Conservation (phyloP, 2,113 vertebrate species). For the Baryphthengus martii region DNA sequence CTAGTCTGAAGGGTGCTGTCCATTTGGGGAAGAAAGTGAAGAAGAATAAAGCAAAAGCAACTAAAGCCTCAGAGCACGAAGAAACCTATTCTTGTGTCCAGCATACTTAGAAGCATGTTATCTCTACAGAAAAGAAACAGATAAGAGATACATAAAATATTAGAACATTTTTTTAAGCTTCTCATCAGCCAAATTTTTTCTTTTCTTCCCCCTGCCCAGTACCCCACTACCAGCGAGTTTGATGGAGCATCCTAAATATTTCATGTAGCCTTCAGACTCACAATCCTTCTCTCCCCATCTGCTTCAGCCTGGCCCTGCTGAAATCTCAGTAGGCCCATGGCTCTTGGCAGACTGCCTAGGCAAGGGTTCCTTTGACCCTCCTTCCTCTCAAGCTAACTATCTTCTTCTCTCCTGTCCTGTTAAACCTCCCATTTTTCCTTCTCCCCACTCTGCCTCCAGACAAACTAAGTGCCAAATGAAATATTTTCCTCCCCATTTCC, state of each 20-base stretch:
- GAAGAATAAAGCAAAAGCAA: not conserved
- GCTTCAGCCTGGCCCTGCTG: not conserved
- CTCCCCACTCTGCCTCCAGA: not conserved
- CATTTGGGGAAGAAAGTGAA: not conserved
- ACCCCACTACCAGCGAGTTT: not conserved
- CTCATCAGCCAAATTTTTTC: not conserved
- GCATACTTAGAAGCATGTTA: not conserved
- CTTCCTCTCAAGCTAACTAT: not conserved
- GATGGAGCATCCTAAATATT: constrained; percentile 21
- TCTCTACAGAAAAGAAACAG: not conserved
- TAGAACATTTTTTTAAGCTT: not conserved
- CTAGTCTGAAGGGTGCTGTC: not conserved
- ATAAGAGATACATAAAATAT: not conserved
- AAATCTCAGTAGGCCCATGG: not conserved
- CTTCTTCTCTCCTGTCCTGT: not conserved
- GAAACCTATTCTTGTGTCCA: not conserved
- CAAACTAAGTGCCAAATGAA: not conserved
- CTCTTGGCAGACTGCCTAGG: not conserved
- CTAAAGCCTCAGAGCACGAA: not conserved
- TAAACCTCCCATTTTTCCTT: not conserved
- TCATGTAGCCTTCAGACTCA: not conserved
- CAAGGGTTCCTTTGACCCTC: not conserved
- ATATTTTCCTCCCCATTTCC: not conserved
- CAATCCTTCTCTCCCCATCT: not conserved
- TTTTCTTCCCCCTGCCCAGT: not conserved